A percentile compares a stretch with the other conserved stretches of the same genome.
These are phyloP conservation scores for Propithecus perrieri DNA, from an alignment of 2,797 vertebrate genomes.

Conservation along the genomic window DNA sequence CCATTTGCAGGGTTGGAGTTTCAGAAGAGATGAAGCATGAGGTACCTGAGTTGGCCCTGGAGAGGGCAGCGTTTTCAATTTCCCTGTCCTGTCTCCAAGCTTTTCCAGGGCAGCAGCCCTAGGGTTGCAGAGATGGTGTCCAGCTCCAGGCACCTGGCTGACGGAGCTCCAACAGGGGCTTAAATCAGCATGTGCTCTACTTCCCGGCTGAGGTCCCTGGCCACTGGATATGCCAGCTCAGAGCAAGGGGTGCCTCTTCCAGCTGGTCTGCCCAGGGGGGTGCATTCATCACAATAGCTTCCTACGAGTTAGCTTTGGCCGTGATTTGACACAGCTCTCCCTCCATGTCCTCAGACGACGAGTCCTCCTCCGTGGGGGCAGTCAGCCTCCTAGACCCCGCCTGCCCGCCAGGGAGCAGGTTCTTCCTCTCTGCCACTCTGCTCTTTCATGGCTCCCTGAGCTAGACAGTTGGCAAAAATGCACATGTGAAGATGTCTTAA, in stretches of 20 bases:
- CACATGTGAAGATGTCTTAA: slow-evolving; percentile 88
- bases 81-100: not conserved
- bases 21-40: not conserved
- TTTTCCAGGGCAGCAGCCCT: not conserved
- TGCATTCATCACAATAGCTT: not conserved
- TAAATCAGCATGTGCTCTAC: not conserved
- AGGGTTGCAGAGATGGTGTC: no score
- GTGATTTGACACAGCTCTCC: not conserved
- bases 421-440: slow-evolving; percentile 54
- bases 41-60: not conserved
- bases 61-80: not conserved
- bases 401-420: not conserved
- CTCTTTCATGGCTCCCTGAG: slow-evolving; percentile 74
- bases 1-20: not conserved
- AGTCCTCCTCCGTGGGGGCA: not conserved
- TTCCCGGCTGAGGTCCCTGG: not conserved
- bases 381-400: not conserved
- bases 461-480: slow-evolving; percentile 82
- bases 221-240: not conserved
- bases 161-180: not conserved
- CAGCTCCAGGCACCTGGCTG: no score
- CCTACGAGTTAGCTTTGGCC: not conserved
- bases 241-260: not conserved
- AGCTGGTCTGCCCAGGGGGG: not conserved
- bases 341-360: not conserved